These are phyloP conservation scores for Lanius collurio DNA, from an alignment of 2,113 vertebrate genomes.

Conservation along the genomic window DNA sequence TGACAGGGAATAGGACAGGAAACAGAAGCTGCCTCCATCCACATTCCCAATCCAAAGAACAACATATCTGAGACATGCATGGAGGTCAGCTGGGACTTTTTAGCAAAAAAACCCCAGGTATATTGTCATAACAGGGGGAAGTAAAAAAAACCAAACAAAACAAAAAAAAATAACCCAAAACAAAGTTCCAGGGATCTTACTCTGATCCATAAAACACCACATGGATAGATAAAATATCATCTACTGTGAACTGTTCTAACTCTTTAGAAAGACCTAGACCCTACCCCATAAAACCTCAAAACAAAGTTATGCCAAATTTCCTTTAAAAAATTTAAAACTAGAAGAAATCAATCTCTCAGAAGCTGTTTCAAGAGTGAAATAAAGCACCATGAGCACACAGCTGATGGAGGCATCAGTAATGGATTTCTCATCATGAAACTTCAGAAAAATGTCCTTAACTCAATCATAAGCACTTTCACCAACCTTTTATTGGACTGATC, in stretches of 20 bases:
- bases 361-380: background rate
- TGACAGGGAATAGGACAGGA: background rate
- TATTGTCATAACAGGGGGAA: fast-evolving
- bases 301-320: background rate
- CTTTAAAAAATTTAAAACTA: background rate
- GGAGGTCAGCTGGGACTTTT: background rate
- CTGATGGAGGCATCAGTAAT: background rate
- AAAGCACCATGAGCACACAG: background rate
- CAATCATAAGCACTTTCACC: fast-evolving
- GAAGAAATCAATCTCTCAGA: background rate
- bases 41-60: background rate
- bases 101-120: fast-evolving
- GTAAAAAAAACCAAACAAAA: too few species aligned
- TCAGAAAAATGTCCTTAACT: background rate
- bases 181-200: background rate
- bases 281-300: background rate
- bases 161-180: background rate
- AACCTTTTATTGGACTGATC: background rate
- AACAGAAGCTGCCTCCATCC: background rate
- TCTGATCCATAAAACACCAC: background rate
- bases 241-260: background rate
- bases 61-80: background rate
- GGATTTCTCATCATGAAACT: background rate
- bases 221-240: background rate
- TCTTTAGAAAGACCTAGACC: background rate